phyloP scores from a whole-genome alignment of 1,140 invertebrate species.

The Procambarus clarkii region DNA sequence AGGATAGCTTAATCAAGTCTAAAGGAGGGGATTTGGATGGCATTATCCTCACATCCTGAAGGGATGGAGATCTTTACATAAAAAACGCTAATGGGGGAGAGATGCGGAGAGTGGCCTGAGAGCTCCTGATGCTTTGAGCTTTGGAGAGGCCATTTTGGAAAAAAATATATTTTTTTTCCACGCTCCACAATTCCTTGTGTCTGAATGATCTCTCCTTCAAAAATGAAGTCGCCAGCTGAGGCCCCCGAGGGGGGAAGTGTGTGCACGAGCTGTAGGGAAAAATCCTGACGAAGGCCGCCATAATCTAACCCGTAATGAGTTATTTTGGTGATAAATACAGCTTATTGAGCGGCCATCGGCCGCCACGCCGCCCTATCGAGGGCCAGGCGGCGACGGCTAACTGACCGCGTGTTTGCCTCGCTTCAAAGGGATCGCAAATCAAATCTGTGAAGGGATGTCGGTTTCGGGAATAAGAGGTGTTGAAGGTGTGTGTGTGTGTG shows the following conservation, averaged over 20 bases:
- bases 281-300: neutral
- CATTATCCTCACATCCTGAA: constrained; percentile 26
- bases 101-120: constrained; percentile 27
- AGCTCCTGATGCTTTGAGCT: constrained; percentile 11
- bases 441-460: constrained; percentile 18
- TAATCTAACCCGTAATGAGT: neutral
- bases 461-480: constrained; percentile 11
- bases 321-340: neutral
- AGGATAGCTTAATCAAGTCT: constrained; percentile 24
- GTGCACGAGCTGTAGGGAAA: neutral
- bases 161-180: constrained; percentile 16
- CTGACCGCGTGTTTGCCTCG: constrained; percentile 31
- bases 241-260: neutral
- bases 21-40: constrained; percentile 33
- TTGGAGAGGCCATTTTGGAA: constrained; percentile 31
- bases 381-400: constrained; percentile 4
- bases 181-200: constrained; percentile 8
- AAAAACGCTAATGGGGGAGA: constrained; percentile 31
- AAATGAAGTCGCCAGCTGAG: neutral
- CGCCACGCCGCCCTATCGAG: neutral
- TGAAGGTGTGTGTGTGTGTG: neutral
- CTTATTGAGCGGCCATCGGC: neutral
- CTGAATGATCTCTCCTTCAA: neutral
- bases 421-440: constrained; percentile 24
- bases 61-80: constrained; percentile 33